Percentiles rank a stretch among this genome's conserved stretches.
These are phyloP conservation scores for Propsilocerus akamusi DNA, from an alignment of 1,140 invertebrate species.

Conservation along the genomic window DNA sequence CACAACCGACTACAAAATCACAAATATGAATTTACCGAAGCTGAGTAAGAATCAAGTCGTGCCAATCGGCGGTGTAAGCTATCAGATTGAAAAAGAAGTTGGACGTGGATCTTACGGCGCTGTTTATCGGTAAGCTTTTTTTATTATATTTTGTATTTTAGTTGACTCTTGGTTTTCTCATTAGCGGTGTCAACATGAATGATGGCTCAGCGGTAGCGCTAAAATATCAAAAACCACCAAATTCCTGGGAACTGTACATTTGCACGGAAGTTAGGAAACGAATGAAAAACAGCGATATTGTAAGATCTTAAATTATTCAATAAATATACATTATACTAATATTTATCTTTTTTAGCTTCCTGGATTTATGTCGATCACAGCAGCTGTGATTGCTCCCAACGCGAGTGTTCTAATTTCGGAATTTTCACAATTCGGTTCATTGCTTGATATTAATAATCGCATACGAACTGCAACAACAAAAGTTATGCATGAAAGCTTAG, in stretches of 20 bases:
- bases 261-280: conserved; percentile 52
- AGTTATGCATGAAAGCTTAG: conserved; percentile 48
- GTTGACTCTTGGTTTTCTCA: background rate
- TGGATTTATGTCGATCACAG: conserved; percentile 46
- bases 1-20: conserved; percentile 17
- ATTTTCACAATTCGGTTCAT: conserved; percentile 57
- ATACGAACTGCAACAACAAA: conserved; percentile 46
- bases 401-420: conserved; percentile 64
- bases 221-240: conserved; percentile 60
- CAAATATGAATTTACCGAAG: conserved; percentile 21
- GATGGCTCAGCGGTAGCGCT: conserved; percentile 43
- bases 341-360: conserved; percentile 26
- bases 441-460: conserved; percentile 59
- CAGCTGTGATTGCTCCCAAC: conserved; percentile 49
- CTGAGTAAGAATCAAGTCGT: conserved; percentile 27
- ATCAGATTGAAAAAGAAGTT: conserved; percentile 51
- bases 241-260: conserved; percentile 68
- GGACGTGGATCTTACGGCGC: conserved; percentile 58
- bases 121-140: conserved; percentile 42
- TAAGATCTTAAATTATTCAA: conserved; percentile 17
- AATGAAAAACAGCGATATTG: conserved; percentile 42
- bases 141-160: conserved; percentile 7
- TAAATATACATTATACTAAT: background rate
- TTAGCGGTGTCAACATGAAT: conserved; percentile 18
- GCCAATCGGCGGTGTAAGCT: conserved; percentile 32